phyloP scores from a whole-genome alignment of 2,113 vertebrate genomes.

The Erpornis zantholeuca region DNA sequence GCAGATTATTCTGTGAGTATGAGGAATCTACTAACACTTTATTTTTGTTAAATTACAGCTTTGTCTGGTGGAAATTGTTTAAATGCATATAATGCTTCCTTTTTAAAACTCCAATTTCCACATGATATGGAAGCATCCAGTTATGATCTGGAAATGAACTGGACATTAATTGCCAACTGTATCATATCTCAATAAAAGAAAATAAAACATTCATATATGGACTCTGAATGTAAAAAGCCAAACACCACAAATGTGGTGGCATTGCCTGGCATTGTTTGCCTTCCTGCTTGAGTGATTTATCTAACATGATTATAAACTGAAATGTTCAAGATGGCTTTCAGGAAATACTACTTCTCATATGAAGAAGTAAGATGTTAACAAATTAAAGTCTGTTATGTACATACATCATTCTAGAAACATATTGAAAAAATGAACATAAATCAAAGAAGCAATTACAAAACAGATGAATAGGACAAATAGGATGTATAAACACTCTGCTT shows the following conservation, averaged over 20 bases:
- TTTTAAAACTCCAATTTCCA: background rate
- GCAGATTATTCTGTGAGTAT: background rate
- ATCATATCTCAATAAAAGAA: background rate
- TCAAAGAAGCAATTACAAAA: background rate
- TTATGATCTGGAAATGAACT: background rate
- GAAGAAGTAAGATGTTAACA: background rate
- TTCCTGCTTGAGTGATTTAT: background rate
- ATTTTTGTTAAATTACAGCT: background rate
- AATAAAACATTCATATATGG: background rate
- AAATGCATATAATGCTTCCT: background rate
- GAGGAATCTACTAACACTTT: background rate
- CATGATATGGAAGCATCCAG: background rate
- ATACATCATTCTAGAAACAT: background rate
- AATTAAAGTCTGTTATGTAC: background rate
- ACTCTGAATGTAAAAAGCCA: background rate
- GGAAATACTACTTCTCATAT: background rate
- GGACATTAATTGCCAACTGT: background rate
- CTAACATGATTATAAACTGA: background rate
- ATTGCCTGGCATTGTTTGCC: background rate
- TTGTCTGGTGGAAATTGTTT: background rate
- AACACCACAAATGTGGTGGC: background rate
- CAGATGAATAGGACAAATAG: background rate
- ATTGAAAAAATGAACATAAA: background rate
- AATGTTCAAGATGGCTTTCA: background rate
- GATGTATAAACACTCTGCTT: background rate